A percentile compares a stretch with the other conserved stretches of the same genome.
phyloP scores from a whole-genome alignment of 2,888 invertebrate species.

The Pegoplata infirma region DNA sequence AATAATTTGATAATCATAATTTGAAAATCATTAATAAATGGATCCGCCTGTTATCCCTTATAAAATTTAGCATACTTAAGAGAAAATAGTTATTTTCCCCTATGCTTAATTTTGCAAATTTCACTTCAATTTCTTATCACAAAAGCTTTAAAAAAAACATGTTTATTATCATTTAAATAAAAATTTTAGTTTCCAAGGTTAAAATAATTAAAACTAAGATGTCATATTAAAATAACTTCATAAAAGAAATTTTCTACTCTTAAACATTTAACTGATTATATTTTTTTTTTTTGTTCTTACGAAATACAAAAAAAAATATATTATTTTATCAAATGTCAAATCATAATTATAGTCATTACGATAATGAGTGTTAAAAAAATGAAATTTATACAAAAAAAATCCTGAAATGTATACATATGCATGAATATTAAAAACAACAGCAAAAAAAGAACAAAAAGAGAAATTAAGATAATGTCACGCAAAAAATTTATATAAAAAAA shows the following conservation, averaged over 20 bases:
- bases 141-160: neutral
- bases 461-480: slow-evolving; percentile 46
- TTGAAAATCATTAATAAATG: too few species aligned
- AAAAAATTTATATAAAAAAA: slow-evolving; percentile 5
- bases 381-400: neutral
- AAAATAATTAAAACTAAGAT: neutral
- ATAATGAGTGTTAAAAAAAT: slow-evolving; percentile 25
- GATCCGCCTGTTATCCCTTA: too few species aligned
- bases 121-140: too few species aligned
- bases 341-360: slow-evolving; percentile 48
- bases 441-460: neutral
- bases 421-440: slow-evolving; percentile 5
- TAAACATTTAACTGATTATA: neutral
- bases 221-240: neutral
- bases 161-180: neutral
- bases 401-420: neutral
- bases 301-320: neutral
- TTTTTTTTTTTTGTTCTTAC: neutral
- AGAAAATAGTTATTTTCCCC: too few species aligned
- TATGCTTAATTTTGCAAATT: too few species aligned
- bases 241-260: neutral
- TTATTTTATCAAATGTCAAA: slow-evolving; percentile 42
- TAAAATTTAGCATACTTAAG: too few species aligned
- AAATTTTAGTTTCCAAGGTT: neutral
- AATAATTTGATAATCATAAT: too few species aligned